These are phyloP conservation scores for Apamea sordens DNA, from an alignment of 2,888 invertebrate genomes.

Conservation along the genomic window DNA sequence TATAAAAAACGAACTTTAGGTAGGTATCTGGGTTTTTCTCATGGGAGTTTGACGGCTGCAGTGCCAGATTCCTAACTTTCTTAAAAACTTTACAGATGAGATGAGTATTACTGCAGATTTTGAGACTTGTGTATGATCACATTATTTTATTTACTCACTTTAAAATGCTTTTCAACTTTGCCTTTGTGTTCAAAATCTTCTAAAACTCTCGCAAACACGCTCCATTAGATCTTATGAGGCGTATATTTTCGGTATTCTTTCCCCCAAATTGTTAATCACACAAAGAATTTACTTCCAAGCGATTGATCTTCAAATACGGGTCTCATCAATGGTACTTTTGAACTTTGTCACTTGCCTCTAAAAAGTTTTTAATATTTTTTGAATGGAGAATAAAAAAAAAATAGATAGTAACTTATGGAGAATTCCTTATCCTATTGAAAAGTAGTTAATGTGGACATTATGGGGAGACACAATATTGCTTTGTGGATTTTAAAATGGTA, in stretches of 20 bases:
- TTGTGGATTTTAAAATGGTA: not conserved
- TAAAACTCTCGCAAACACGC: not conserved
- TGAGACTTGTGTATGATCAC: not conserved
- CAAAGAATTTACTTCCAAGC: conserved; percentile 72
- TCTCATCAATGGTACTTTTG: conserved; percentile 58
- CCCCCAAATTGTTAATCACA: conserved; percentile 53
- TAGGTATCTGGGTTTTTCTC: no score
- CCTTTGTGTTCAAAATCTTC: not conserved
- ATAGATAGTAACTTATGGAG: no score
- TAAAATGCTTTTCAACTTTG: not conserved
- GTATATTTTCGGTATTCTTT: conserved; percentile 30
- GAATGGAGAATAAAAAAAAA: conserved; percentile 20
- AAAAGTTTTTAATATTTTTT: conserved; percentile 36
- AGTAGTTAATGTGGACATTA: not conserved
- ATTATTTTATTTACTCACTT: not conserved
- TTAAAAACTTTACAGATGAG: no score
- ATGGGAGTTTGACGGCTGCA: not conserved
- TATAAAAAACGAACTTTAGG: no score
- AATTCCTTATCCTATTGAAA: conserved; percentile 23
- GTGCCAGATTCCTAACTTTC: not conserved
- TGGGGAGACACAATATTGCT: not conserved
- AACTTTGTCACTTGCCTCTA: conserved; percentile 49
- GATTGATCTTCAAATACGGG: conserved; percentile 70
- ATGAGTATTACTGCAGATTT: no score
- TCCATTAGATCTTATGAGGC: conserved; percentile 28